These are phyloP conservation scores for Chrysaora quinquecirrha DNA, from an alignment of 30 jellyfish, hydroid and myxozoan species.

Conservation along the genomic window DNA sequence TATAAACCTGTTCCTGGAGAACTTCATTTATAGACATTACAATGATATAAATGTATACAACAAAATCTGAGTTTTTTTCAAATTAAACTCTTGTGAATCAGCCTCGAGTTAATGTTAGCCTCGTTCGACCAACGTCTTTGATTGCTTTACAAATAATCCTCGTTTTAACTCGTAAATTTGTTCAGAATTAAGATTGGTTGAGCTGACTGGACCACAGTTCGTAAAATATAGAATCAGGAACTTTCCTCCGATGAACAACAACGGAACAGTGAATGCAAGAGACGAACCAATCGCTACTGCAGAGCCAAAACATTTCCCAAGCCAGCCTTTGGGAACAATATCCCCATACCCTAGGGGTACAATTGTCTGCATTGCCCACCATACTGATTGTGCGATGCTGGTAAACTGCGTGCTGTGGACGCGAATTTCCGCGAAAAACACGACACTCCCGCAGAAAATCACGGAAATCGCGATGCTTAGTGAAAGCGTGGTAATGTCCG, in stretches of 20 bases:
- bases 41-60: too few species aligned
- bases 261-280: constrained; percentile 8
- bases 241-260: constrained; percentile 19
- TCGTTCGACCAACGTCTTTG: constrained; percentile 3
- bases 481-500: constrained; percentile 7
- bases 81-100: too few species aligned
- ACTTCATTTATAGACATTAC: too few species aligned
- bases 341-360: constrained; percentile 29
- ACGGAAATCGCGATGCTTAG: constrained; percentile 1
- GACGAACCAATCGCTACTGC: background rate
- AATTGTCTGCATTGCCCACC: constrained; percentile 35
- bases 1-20: too few species aligned
- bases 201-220: background rate
- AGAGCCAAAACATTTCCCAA: background rate
- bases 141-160: background rate
- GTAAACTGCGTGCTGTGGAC: background rate
- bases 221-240: constrained; percentile 6
- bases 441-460: constrained; percentile 18
- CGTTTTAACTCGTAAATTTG: background rate
- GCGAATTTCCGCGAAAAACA: constrained; percentile 16
- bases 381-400: constrained; percentile 3
- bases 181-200: background rate
- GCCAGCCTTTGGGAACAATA: background rate
- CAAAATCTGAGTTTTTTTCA: too few species aligned
- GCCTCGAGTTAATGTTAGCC: background rate